These are phyloP conservation scores for Rhyacophila brunnea DNA, from an alignment of 1,140 invertebrate genomes.

Conservation along the genomic window DNA sequence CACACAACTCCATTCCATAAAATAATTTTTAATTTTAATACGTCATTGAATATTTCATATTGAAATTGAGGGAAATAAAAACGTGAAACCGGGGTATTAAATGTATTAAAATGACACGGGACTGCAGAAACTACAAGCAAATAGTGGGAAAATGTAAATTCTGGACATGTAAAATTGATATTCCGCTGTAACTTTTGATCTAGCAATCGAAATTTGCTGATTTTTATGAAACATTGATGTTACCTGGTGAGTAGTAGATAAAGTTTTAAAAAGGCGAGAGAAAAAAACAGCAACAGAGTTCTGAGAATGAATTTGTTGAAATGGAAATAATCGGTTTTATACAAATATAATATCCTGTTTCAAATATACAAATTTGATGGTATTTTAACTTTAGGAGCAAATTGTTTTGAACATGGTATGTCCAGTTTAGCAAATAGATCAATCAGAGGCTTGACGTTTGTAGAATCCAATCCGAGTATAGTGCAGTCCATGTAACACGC, in stretches of 20 bases:
- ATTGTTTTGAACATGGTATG: conserved; percentile 10
- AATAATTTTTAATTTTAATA: no score
- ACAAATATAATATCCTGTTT: background rate
- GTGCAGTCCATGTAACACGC: conserved; percentile 13
- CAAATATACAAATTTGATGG: conserved; percentile 21
- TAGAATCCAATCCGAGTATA: conserved; percentile 9
- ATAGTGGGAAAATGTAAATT: no score
- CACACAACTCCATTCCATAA: no score
- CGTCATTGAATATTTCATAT: no score
- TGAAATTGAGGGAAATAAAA: no score
- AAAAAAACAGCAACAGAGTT: background rate
- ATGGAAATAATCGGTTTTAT: background rate
- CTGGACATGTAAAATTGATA: no score
- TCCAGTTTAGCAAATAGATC: conserved; percentile 13
- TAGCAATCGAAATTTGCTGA: background rate
- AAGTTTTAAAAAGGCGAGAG: background rate
- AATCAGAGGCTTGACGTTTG: conserved; percentile 5
- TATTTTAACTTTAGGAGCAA: conserved; percentile 14
- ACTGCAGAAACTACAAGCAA: no score
- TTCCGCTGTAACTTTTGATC: background rate
- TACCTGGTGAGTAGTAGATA: background rate
- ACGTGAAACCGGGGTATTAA: no score
- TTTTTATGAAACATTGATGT: background rate
- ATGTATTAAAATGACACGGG: no score
- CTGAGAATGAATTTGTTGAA: background rate